Percentiles rank a stretch among this genome's conserved stretches.
Evolutionary conservation across 2,797 vertebrate genomes (phyloP).

Genomic region (Pseudomugil gertrudae): DNA sequence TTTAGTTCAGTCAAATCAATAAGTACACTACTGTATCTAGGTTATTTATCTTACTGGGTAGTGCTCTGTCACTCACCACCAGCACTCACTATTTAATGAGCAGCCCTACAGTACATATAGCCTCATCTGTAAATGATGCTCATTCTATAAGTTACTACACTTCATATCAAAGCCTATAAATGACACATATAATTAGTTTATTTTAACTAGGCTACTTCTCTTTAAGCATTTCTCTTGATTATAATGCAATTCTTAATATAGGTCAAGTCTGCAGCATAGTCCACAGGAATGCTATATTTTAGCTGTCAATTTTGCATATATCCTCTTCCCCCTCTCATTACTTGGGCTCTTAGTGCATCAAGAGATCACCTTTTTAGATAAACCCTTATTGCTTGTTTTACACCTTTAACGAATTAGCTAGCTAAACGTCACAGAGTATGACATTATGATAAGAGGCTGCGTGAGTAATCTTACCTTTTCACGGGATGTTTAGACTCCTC

Average conservation of each 20-base stretch:
- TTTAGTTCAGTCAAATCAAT: constrained; percentile 4
- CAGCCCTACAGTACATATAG: constrained; percentile 8
- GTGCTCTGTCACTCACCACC: constrained; percentile 22
- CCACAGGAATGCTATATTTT: constrained; percentile 28
- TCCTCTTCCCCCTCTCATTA: not conserved
- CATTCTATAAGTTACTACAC: not conserved
- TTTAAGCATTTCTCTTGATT: constrained; percentile 10
- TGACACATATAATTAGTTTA: not conserved
- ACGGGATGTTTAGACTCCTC: constrained; percentile 20
- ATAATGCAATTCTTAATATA: constrained; percentile 26
- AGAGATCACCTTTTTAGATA: constrained; percentile 63
- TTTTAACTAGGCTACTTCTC: constrained; percentile 37
- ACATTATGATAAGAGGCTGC: constrained; percentile 9
- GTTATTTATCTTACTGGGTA: constrained; percentile 19
- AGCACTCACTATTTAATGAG: constrained; percentile 13
- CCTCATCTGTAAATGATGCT: too few species aligned
- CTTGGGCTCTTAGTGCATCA: constrained; percentile 10
- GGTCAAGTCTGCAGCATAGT: constrained; percentile 37
- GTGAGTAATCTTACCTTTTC: constrained; percentile 55
- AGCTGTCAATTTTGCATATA: not conserved
- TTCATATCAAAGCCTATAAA: not conserved
- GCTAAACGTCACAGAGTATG: constrained; percentile 1
- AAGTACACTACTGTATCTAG: constrained; percentile 10
- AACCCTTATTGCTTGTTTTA: constrained; percentile 13
- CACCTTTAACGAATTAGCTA: constrained; percentile 2